Percentiles rank a stretch among this genome's conserved stretches.
Conservation (phyloP, 2,797 vertebrate genomes). For the Arrhamphus sclerolepis region DNA sequence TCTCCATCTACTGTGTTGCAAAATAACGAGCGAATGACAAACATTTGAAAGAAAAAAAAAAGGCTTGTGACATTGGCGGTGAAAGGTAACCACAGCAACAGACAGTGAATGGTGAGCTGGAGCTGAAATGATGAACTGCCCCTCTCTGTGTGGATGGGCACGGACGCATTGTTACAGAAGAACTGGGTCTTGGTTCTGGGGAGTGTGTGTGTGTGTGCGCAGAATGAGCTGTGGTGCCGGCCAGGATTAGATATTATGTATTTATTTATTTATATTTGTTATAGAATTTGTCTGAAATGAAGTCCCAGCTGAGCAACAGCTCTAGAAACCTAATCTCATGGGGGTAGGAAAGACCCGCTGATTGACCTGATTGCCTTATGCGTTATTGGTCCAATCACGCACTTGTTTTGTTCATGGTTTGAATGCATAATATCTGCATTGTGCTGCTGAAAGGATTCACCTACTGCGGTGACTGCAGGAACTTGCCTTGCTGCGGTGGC, state of each 20-base stretch:
- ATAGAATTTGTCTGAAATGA: slow-evolving; percentile 29
- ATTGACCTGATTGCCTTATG: slow-evolving; percentile 19
- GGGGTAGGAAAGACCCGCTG: slow-evolving; percentile 19
- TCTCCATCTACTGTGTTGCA: neutral
- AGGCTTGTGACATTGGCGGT: neutral
- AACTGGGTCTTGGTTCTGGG: slow-evolving; percentile 39
- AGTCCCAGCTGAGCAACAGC: slow-evolving; percentile 53
- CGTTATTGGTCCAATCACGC: slow-evolving; percentile 26
- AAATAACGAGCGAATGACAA: neutral
- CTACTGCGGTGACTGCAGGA: slow-evolving; percentile 69
- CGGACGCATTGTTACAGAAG: slow-evolving; percentile 75
- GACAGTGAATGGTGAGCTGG: slow-evolving; percentile 33
- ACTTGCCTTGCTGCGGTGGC: slow-evolving; percentile 52
- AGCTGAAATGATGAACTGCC: slow-evolving; percentile 61
- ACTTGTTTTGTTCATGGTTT: neutral
- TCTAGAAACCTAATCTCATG: slow-evolving; percentile 27
- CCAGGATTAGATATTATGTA: slow-evolving; percentile 2
- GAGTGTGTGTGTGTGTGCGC: neutral
- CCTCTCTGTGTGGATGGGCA: slow-evolving; percentile 51
- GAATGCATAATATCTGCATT: slow-evolving; percentile 44
- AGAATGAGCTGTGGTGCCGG: slow-evolving; percentile 23
- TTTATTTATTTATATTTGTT: neutral
- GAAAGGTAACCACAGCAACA: neutral
- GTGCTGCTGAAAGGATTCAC: slow-evolving; percentile 45
- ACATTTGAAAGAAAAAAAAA: neutral